phyloP scores from a whole-genome alignment of 1,140 invertebrate genomes.

The Meloidogyne hapla region DNA sequence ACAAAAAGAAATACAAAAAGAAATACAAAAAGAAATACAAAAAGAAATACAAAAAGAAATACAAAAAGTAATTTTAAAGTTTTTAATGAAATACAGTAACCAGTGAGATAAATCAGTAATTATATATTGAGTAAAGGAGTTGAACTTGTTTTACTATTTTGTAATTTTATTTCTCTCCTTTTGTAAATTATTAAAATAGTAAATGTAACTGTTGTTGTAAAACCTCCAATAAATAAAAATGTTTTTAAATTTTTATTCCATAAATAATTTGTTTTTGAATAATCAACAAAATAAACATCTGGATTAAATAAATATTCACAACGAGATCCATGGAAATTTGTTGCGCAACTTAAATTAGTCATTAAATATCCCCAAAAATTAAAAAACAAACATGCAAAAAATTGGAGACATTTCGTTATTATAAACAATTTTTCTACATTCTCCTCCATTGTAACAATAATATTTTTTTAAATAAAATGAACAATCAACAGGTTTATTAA shows the following conservation, averaged over 20 bases:
- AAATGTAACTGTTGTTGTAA: neutral
- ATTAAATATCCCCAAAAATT: neutral
- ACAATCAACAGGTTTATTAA: neutral
- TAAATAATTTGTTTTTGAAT: neutral
- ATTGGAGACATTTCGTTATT: too few relatives aligned
- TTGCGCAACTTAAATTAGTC: neutral
- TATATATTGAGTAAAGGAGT: too few relatives aligned
- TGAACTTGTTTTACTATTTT: too few relatives aligned
- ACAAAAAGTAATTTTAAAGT: too few relatives aligned
- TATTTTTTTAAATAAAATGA: neutral
- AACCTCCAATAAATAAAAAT: neutral
- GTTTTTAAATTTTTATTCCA: neutral
- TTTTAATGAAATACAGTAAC: too few relatives aligned
- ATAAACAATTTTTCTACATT: neutral
- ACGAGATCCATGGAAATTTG: constrained; percentile 3
- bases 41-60: too few relatives aligned
- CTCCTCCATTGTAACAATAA: neutral
- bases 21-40: too few relatives aligned
- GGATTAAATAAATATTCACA: constrained; percentile 11
- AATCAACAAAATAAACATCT: constrained; percentile 10
- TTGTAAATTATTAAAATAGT: neutral
- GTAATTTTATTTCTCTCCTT: too few relatives aligned
- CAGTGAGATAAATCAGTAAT: too few relatives aligned
- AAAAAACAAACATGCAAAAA: neutral
- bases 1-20: too few relatives aligned